phyloP scores from a whole-genome alignment of 2,888 invertebrate genomes.

The Platycnemis pennipes region DNA sequence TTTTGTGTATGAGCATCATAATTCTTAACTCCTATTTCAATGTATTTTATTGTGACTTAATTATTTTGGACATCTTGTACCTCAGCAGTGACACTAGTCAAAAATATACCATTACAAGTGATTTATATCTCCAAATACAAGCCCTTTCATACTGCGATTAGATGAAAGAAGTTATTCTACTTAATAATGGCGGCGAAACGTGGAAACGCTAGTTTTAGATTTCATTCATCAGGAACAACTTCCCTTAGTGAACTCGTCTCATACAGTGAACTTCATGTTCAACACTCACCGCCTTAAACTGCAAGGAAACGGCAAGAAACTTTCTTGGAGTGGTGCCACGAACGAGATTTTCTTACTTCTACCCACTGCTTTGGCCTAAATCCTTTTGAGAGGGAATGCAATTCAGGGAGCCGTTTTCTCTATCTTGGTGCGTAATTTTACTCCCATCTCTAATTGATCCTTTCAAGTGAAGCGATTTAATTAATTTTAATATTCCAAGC shows the following conservation, averaged over 20 bases:
- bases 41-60: no score
- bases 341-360: background rate
- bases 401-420: background rate
- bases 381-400: background rate
- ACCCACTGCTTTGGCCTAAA: background rate
- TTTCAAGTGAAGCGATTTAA: background rate
- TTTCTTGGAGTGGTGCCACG: background rate
- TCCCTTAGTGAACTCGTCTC: background rate
- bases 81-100: no score
- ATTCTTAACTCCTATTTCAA: no score
- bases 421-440: background rate
- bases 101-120: no score
- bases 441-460: background rate
- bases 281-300: background rate
- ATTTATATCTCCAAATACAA: no score
- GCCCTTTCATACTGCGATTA: no score
- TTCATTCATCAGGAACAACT: background rate
- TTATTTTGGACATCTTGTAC: no score
- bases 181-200: background rate
- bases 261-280: background rate
- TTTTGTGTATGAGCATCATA: no score
- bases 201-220: background rate
- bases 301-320: background rate
- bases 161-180: background rate
- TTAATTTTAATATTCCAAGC: background rate